Percentiles rank a stretch among this genome's conserved stretches.
These are phyloP conservation scores for Trachythela sp. DNA, from an alignment of 64 coral and sea anemone species.

Conservation along the genomic window DNA sequence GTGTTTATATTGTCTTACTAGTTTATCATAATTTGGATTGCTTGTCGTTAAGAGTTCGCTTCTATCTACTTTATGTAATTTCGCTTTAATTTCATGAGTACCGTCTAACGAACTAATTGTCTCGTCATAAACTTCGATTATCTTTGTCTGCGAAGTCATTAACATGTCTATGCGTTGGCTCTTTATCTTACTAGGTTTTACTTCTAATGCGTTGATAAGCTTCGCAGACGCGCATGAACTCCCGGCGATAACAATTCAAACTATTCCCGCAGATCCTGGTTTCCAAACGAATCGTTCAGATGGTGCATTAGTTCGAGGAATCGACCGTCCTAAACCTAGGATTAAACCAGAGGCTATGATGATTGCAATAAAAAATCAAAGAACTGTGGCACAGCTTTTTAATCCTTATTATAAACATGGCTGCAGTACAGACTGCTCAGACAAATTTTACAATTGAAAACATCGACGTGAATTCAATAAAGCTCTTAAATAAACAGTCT, in stretches of 20 bases:
- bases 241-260: too few species aligned
- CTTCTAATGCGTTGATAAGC: neutral
- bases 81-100: too few species aligned
- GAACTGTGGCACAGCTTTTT: constrained; percentile 74
- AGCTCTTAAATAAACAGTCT: too few species aligned
- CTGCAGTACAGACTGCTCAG: too few species aligned
- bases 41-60: too few species aligned
- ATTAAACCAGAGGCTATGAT: constrained; percentile 84
- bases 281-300: constrained; percentile 72
- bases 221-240: neutral
- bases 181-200: neutral
- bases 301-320: constrained; percentile 51
- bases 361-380: constrained; percentile 80
- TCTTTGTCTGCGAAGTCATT: too few species aligned
- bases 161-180: neutral
- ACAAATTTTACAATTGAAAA: too few species aligned
- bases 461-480: too few species aligned
- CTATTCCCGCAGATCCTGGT: constrained; percentile 87
- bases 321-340: constrained; percentile 52
- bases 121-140: too few species aligned
- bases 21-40: neutral
- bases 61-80: too few species aligned
- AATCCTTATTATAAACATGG: too few species aligned
- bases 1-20: neutral
- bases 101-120: too few species aligned